A percentile compares a stretch with the other conserved stretches of the same genome.
Evolutionary conservation across 2,888 invertebrate species (phyloP).

Genomic region (Drosophila pseudotalamancana): DNA sequence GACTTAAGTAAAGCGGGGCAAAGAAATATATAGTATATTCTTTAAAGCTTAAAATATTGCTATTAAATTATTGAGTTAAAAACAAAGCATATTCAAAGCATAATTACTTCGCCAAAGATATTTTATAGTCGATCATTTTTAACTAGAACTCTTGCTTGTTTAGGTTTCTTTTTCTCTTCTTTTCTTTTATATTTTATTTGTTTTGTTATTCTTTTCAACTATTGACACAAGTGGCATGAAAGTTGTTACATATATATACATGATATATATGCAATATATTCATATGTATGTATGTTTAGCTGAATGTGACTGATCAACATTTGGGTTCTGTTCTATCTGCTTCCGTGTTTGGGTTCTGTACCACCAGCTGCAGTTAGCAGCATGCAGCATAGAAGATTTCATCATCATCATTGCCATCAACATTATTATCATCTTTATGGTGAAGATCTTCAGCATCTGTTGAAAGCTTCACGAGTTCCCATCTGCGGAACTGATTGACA

Average conservation of each 20-base stretch:
- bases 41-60: no score
- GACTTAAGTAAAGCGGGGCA: background rate
- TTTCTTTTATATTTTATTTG: background rate
- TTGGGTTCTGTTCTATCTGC: conserved; percentile 36
- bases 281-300: conserved; percentile 1
- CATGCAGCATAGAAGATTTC: conserved; percentile 19
- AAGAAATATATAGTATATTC: no score
- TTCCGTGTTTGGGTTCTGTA: conserved; percentile 48
- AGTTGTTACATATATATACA: no score
- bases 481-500: conserved; percentile 55
- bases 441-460: conserved; percentile 20
- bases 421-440: background rate
- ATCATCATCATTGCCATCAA: conserved; percentile 1
- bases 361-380: conserved; percentile 26
- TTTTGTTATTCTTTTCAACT: conserved; percentile 32
- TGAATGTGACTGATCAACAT: conserved; percentile 52
- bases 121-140: background rate
- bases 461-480: conserved; percentile 37
- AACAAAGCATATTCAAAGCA: no score
- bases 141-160: background rate
- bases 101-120: background rate
- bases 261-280: no score
- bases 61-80: no score
- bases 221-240: conserved; percentile 72
- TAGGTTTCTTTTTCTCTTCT: background rate